Conservation (phyloP, 2,888 invertebrate genomes). For the Polia nebulosa region DNA sequence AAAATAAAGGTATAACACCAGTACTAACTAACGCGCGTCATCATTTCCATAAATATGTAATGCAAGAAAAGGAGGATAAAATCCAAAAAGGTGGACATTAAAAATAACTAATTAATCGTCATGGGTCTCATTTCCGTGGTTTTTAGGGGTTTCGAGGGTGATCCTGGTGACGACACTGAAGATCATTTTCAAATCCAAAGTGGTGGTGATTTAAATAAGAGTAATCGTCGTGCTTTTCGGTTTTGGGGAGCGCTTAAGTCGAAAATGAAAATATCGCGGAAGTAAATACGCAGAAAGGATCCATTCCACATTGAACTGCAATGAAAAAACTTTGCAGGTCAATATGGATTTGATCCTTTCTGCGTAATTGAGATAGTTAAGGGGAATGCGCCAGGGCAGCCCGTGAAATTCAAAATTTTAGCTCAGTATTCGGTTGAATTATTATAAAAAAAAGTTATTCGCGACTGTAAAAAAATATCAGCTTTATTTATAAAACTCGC, state of each 20-base stretch:
- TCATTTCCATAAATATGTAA: too few relatives aligned
- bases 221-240: conserved; percentile 9
- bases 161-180: conserved; percentile 28
- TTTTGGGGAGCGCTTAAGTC: conserved; percentile 36
- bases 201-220: conserved; percentile 34
- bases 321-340: too few relatives aligned
- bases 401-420: background rate
- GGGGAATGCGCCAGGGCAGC: background rate
- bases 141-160: conserved; percentile 49
- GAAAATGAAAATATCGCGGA: conserved; percentile 27
- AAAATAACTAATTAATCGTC: conserved; percentile 26
- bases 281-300: too few relatives aligned
- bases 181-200: conserved; percentile 24
- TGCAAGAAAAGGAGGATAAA: conserved; percentile 3
- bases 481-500: too few relatives aligned
- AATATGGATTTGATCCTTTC: too few relatives aligned
- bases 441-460: background rate
- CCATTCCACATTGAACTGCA: too few relatives aligned
- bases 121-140: conserved; percentile 25
- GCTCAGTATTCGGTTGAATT: background rate
- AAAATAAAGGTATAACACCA: too few relatives aligned
- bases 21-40: too few relatives aligned
- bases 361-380: background rate
- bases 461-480: too few relatives aligned
- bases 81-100: background rate